Conservation (phyloP, 2,113 vertebrate genomes). For the Smithornis capensis region DNA sequence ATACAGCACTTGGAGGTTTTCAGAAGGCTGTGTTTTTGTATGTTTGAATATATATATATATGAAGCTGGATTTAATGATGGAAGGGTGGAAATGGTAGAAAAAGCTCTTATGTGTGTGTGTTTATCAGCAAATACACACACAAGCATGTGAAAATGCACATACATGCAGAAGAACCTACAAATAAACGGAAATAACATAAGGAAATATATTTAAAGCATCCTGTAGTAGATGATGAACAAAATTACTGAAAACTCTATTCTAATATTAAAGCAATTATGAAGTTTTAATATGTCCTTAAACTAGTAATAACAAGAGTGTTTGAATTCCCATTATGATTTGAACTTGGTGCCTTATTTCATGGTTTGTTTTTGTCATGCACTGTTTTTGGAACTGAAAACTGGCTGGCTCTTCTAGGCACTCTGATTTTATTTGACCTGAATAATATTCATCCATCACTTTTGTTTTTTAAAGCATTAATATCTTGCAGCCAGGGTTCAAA, state of each 20-base stretch:
- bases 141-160: background rate
- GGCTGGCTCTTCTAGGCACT: background rate
- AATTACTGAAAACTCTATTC: background rate
- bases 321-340: background rate
- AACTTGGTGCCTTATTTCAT: background rate
- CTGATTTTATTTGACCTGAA: constrained; percentile 24
- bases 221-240: background rate
- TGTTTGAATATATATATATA: no score
- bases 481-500: constrained; percentile 31
- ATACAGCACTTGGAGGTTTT: background rate
- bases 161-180: background rate
- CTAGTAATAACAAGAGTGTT: background rate
- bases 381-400: background rate
- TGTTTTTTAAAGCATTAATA: constrained; percentile 48
- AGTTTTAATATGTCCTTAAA: background rate
- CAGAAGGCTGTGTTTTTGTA: background rate
- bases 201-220: background rate
- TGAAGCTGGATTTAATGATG: background rate
- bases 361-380: background rate
- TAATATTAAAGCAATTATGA: background rate
- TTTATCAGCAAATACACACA: background rate
- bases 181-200: background rate
- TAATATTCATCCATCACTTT: constrained; percentile 46
- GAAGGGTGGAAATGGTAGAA: background rate
- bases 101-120: background rate